Evolutionary conservation across 2,113 vertebrate species (phyloP), one percentile per base, ranked within the genome.

Genomic region (Phalacrocorax carbo): DNA sequence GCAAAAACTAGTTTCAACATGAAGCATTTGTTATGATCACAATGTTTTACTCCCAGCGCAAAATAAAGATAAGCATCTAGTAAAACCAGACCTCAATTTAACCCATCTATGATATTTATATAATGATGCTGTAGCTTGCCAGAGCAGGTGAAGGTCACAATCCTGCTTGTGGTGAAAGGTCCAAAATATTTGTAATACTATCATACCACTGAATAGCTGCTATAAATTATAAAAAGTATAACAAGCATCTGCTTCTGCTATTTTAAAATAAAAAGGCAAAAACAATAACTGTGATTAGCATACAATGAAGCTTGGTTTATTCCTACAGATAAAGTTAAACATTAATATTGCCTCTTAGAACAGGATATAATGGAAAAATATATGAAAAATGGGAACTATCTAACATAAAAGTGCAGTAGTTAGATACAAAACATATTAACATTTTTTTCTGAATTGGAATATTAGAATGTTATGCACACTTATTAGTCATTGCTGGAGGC

Each of bases 41-140:
- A 62, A 10, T 48, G 54, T 84, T 89, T 93, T 90, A 92, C 81
- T 76, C 57, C 55, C 64, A 40, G 66, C 55, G 57, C 84, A 94
- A 95, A 93, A 94, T 42, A 88, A 76, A 96, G 95, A 96, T 91
- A 97, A 86, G 62, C 46, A 95, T 94, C 86, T 86, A 90, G 95
- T 48, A 97, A 94, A 95, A 93, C 51, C 58, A 96, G 93, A 94
- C 86, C 84, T 86, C 34, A 20, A 23, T 52, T 95, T 95, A 96
- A 93, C 78, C 81, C 36, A 30, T 73, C 87, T 90, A 80, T 40
- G 46, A 73, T 55, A 90, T 70, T 95, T 93, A 89, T 77, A 52
- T 87, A 82, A 93, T 7, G 22, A 73, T 77, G 83, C 7, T 91
- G 62, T 51, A 60, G 81, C 75, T 90, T 97, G 93, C 46, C 78